Conservation (phyloP, 2,888 invertebrate species). For the Cryptosula pallasiana region DNA sequence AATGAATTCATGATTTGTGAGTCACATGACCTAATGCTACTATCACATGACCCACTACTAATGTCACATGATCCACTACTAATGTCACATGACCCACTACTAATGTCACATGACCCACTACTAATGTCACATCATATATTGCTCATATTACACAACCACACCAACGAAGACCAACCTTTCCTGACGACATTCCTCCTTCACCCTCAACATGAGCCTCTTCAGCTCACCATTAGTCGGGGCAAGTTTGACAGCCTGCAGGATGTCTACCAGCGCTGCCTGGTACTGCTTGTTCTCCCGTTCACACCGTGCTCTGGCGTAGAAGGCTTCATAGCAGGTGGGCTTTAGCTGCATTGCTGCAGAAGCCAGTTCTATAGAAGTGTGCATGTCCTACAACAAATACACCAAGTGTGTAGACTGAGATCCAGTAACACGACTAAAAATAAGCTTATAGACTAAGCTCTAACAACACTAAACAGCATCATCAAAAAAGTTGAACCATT, state of each 20-base stretch:
- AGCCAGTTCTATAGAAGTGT: slow-evolving; percentile 74
- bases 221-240: slow-evolving; percentile 70
- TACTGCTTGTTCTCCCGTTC: slow-evolving; percentile 65
- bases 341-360: slow-evolving; percentile 77
- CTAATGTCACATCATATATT: too few species aligned
- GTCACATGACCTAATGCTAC: too few species aligned
- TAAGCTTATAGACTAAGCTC: slow-evolving; percentile 81
- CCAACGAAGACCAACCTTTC: too few species aligned
- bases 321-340: slow-evolving; percentile 85
- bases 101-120: too few species aligned
- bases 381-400: slow-evolving; percentile 48
- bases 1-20: too few species aligned
- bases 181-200: slow-evolving; percentile 64
- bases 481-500: slow-evolving; percentile 28
- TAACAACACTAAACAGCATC: too few species aligned
- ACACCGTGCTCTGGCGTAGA: slow-evolving; percentile 83
- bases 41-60: too few species aligned
- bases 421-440: slow-evolving; percentile 91
- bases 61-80: too few species aligned
- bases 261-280: slow-evolving; percentile 68
- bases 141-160: too few species aligned
- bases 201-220: slow-evolving; percentile 66
- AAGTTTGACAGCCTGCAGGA: slow-evolving; percentile 70
- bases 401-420: slow-evolving; percentile 71
- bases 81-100: too few species aligned